These are phyloP conservation scores for Drosophila tani DNA, from an alignment of 1,140 invertebrate genomes.

Conservation along the genomic window DNA sequence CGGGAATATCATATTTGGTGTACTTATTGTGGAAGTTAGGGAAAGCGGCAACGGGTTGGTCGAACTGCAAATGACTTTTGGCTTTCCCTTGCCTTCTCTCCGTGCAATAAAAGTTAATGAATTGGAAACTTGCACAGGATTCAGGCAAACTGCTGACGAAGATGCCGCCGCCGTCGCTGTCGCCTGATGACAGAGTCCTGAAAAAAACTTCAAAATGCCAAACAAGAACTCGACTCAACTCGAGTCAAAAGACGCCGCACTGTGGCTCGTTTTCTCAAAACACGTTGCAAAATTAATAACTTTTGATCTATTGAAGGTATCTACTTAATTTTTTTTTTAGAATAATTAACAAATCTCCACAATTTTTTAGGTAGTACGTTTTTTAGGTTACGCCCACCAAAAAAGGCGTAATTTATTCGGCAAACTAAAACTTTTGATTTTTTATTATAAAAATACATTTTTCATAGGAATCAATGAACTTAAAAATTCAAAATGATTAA, in stretches of 20 bases:
- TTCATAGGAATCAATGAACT: too few species aligned
- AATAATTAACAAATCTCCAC: too few species aligned
- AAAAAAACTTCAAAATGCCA: slow-evolving; percentile 51
- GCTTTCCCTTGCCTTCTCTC: slow-evolving; percentile 25
- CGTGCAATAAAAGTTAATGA: slow-evolving; percentile 79
- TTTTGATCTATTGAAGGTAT: too few species aligned
- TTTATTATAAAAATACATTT: too few species aligned
- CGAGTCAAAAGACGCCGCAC: slow-evolving; percentile 17
- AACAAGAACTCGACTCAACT: slow-evolving; percentile 22
- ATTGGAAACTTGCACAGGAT: slow-evolving; percentile 80
- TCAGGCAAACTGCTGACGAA: slow-evolving; percentile 61
- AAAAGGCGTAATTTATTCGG: too few species aligned
- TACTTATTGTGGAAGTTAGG: slow-evolving; percentile 34
- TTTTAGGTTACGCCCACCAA: too few species aligned
- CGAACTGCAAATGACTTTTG: slow-evolving; percentile 76
- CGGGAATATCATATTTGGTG: slow-evolving; percentile 20
- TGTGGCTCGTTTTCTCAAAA: too few species aligned
- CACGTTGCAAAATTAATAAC: too few species aligned
- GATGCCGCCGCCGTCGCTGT: slow-evolving; percentile 37
- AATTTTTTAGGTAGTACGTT: too few species aligned
- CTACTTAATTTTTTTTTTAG: too few species aligned
- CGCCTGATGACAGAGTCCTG: slow-evolving; percentile 37
- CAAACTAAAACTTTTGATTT: too few species aligned
- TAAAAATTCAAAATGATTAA: too few species aligned
- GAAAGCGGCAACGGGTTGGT: slow-evolving; percentile 65